Base-by-base conservation (phyloP, 2,113 vertebrate species). In the Oxyura jamaicensis region DNA sequence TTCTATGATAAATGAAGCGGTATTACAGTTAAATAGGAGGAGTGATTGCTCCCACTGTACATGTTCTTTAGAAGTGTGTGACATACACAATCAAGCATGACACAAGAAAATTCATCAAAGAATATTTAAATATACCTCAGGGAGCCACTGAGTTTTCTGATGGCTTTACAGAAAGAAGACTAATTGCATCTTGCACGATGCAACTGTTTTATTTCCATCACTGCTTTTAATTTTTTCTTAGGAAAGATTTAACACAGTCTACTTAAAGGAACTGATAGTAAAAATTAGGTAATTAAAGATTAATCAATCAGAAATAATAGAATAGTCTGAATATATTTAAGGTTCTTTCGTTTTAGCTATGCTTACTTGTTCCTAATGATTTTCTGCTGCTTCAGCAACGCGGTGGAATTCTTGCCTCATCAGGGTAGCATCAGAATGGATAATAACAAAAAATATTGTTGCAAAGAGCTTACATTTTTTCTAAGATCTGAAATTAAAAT, bases 31-130 rank as follows among this genome's bases (percentile, higher is more conserved):
- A 76, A 33, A 75, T 11, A 91, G 60, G 48, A 94, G 86, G 92
- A 97, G 79, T 41, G 52, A 97, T 96, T 94, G 91, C 85, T 97
- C 92, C 88, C 96, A 94, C 67, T 93, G 72, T 89, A 96, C 60
- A 6, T 74, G 91, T 96, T 95, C 73, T 68, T 94, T 91, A 90
- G 71, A 96, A 89, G 48, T 77, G 55, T 96, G 68, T 94, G 91
- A 87, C 91, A 23, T 91, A 93, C 69, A 95, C 93, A 92, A 88
- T 94, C 88, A 92, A 95, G 91, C 60, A 93, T 88, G 93, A 90
- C 94, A 96, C 83, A 96, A 93, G 89, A 96, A 91, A 91, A 97
- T 97, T 91, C 63, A 97, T 98, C 97, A 97, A 94, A 97, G 89
- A 91, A 87, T 94, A 91, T 96, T 96, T 90, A 90, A 96, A 96